phyloP scores from a whole-genome alignment of 2,113 vertebrate genomes.

The Pangasianodon gigas region DNA sequence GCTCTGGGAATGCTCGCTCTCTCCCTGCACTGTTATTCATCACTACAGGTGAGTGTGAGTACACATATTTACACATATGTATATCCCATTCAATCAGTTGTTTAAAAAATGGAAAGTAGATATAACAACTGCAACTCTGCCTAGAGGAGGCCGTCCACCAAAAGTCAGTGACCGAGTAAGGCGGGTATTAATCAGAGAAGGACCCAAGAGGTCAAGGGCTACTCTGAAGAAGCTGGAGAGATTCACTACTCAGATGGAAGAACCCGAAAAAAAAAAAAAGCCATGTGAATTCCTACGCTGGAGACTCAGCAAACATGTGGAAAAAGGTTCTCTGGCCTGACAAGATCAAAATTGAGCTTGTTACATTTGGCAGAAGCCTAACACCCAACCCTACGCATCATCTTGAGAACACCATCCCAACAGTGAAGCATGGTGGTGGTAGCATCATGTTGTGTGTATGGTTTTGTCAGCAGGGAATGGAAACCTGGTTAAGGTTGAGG shows the following conservation, averaged over 20 bases:
- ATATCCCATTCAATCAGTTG: not conserved
- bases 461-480: not conserved
- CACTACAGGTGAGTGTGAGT: constrained; percentile 80
- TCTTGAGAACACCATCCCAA: not conserved
- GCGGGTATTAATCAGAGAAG: not conserved
- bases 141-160: not conserved
- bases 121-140: not conserved
- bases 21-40: constrained; percentile 78
- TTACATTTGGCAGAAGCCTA: not conserved
- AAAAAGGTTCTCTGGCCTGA: not conserved
- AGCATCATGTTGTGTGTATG: not conserved
- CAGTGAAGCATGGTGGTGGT: not conserved
- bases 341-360: not conserved
- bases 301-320: not conserved
- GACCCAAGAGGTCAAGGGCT: not conserved
- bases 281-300: not conserved
- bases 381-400: not conserved
- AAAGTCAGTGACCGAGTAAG: not conserved
- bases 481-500: not conserved
- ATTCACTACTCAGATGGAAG: not conserved
- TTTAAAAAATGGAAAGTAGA: not conserved
- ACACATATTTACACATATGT: not conserved
- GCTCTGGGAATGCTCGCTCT: constrained; percentile 75
- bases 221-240: not conserved
- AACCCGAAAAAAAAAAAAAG: not conserved